phyloP scores from a whole-genome alignment of 1,140 invertebrate genomes.

The Chlorops oryzae region DNA sequence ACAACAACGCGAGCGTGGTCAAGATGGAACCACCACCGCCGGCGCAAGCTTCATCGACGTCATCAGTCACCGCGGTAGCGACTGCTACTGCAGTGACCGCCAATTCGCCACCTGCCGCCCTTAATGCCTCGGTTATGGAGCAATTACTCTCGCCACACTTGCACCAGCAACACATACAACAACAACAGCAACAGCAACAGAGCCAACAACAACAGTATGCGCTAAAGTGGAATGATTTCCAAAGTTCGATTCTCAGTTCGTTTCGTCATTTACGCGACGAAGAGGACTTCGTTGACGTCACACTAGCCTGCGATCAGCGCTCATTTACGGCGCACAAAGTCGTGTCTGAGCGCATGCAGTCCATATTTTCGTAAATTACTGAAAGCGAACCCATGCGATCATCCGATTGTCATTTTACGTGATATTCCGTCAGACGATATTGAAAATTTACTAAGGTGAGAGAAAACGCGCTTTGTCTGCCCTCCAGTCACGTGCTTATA shows the following conservation, averaged over 20 bases:
- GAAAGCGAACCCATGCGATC: slow-evolving; percentile 88
- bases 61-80: slow-evolving; percentile 19
- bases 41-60: slow-evolving; percentile 26
- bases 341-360: slow-evolving; percentile 84
- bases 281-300: slow-evolving; percentile 87
- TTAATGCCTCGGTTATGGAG: slow-evolving; percentile 11
- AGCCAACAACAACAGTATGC: slow-evolving; percentile 76
- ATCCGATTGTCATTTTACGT: slow-evolving; percentile 86
- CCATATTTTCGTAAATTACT: slow-evolving; percentile 84
- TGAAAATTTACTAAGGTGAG: slow-evolving; percentile 75
- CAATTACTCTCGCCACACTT: slow-evolving; percentile 9
- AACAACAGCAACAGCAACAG: slow-evolving; percentile 17
- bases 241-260: slow-evolving; percentile 78
- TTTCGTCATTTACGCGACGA: slow-evolving; percentile 78
- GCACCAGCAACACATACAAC: slow-evolving; percentile 7
- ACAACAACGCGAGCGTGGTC: slow-evolving; percentile 45
- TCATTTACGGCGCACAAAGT: slow-evolving; percentile 86
- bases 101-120: slow-evolving; percentile 16
- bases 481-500: no score
- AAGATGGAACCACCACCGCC: slow-evolving; percentile 47
- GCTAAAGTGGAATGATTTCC: slow-evolving; percentile 89
- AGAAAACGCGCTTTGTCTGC: no score
- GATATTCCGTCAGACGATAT: slow-evolving; percentile 84
- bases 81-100: slow-evolving; percentile 26
- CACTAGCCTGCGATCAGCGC: slow-evolving; percentile 81